Evolutionary conservation across 2,797 vertebrate species (phyloP), one percentile per base, ranked within the genome.

Genomic region (Acanthornis magna): DNA sequence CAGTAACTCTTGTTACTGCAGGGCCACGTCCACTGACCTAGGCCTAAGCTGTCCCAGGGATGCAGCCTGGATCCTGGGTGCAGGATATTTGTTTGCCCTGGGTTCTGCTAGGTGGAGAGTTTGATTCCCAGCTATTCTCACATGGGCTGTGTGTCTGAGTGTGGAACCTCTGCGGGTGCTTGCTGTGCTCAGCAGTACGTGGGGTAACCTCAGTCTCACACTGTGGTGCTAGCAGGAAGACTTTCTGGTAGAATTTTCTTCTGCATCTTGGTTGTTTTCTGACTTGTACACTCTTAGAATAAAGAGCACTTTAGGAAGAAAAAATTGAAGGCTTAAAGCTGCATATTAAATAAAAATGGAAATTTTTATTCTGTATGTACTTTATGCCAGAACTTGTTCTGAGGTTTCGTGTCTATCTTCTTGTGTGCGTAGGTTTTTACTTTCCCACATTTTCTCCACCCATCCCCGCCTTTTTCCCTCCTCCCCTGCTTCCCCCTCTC

Each of bases 21-120:
- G 94, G 93, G 93, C 93, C 65, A 50, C 73, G 94, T 61, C 93
- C 55, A 5, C 9, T 1, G 4, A 0, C 45, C 80, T 73, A 40
- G 83, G 84, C 90, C 61, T 81, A 81, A 91, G 85, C 85, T 76
- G 71, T 77, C 88, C 45, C 85, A n/a, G 78, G 21, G 11, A 18
- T 60, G 77, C 14, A 36, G 87, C 57, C 50, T 80, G 6, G 66
- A 16, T 92, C 53, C 74, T 57, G 78, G 95, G 50, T 51, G 11
- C 73, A 84, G 81, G 82, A 3, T 58, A 16, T 67, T 66, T 88
- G 51, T 85, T 36, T 65, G 80, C 78, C 66, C 47, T 53, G 60
- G n/a, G 84, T 27, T 72, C 30, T 67, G 65, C 55, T n/a, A 4
- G 15, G 10, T 84, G 91, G 67, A 55, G 42, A 38, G 55, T 48